Percentiles rank a stretch among this genome's conserved stretches.
phyloP scores from a whole-genome alignment of 2,113 vertebrate species.

The Galbula dea region DNA sequence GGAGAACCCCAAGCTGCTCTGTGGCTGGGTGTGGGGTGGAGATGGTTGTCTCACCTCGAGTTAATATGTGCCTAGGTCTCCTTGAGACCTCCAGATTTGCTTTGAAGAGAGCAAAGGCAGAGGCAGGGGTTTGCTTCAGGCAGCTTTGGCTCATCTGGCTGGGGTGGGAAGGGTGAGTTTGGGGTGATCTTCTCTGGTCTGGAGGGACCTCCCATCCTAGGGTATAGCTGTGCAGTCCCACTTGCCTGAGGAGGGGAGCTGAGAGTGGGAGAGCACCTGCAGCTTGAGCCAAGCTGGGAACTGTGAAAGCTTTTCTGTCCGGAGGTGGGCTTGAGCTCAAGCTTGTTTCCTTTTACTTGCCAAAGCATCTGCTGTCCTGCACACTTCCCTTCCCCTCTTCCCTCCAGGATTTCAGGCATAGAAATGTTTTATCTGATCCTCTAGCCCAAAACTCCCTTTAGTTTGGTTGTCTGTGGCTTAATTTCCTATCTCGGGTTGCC shows the following conservation, averaged over 20 bases:
- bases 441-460: neutral
- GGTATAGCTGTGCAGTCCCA: neutral
- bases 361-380: slow-evolving; percentile 55
- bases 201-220: neutral
- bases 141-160: neutral
- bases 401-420: neutral
- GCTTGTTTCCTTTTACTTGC: neutral
- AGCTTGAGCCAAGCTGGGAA: neutral
- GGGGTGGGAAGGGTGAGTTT: neutral
- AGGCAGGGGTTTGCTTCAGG: neutral
- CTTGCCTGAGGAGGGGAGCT: neutral
- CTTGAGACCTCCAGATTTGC: neutral
- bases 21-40: neutral
- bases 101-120: neutral
- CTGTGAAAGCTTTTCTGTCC: neutral
- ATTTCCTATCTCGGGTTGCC: neutral
- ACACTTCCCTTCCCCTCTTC: neutral
- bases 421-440: neutral
- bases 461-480: neutral
- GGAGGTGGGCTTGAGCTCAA: slow-evolving; percentile 24
- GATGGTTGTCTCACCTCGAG: neutral
- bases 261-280: neutral
- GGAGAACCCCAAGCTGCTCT: neutral
- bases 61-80: neutral
- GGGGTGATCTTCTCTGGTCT: accelerated